A percentile compares a stretch with the other conserved stretches of the same genome.
Conservation (phyloP, 2,888 invertebrate species). For the Mimas tiliae region DNA sequence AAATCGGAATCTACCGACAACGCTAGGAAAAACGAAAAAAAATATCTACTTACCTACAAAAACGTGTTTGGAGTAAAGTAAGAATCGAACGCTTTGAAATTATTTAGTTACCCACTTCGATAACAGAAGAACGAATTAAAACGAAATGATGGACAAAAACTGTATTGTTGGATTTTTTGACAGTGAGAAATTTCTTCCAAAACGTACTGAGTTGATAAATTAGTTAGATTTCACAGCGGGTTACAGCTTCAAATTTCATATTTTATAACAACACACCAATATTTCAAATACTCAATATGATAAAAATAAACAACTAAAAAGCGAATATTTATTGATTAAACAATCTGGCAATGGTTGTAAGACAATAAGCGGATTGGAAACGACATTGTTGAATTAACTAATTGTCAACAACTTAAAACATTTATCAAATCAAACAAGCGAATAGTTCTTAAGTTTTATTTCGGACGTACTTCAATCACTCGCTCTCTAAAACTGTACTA, state of each 20-base stretch:
- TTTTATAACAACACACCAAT: too few relatives aligned
- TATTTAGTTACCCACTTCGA: neutral
- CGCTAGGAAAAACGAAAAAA: neutral
- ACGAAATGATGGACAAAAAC: neutral
- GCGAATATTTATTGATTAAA: too few relatives aligned
- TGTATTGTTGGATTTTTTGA: neutral
- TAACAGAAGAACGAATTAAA: slow-evolving; percentile 12
- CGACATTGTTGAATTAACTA: too few relatives aligned
- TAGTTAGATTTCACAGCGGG: neutral
- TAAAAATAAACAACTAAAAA: too few relatives aligned
- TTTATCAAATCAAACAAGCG: neutral
- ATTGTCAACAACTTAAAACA: too few relatives aligned
- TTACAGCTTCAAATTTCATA: neutral
- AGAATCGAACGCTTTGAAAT: neutral
- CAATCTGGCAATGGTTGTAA: too few relatives aligned
- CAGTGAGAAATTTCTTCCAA: neutral
- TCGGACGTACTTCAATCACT: too few relatives aligned
- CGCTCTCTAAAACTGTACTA: too few relatives aligned
- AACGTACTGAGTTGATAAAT: neutral
- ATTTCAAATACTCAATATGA: neutral
- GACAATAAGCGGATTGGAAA: too few relatives aligned
- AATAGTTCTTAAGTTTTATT: neutral
- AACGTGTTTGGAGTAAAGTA: neutral
- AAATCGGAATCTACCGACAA: neutral
- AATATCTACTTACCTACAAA: neutral